Conservation (phyloP, 37 sponge, comb jelly and placozoan genomes). For the Halisarca cf. caerulea region DNA sequence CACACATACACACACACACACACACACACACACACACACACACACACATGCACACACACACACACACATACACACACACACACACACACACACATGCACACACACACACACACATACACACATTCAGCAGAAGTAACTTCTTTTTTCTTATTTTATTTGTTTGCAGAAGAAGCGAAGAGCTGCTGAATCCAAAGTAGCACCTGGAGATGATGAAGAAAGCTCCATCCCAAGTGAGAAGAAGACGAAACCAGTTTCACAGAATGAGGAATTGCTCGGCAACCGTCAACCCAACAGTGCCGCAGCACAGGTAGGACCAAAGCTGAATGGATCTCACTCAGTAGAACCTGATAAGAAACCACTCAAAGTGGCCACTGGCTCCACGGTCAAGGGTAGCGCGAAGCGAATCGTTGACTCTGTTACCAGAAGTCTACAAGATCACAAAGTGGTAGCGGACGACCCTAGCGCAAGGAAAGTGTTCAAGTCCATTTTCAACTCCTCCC, state of each 20-base stretch:
- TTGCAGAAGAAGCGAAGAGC: slow-evolving; percentile 16
- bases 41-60: no score
- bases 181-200: background rate
- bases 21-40: no score
- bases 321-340: background rate
- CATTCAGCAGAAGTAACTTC: no score
- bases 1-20: no score
- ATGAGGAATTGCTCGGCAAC: background rate
- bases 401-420: background rate
- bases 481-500: slow-evolving; percentile 79
- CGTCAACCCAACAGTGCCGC: background rate
- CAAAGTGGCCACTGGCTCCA: background rate
- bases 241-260: background rate
- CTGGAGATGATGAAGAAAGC: background rate
- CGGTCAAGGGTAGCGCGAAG: background rate
- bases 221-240: slow-evolving; percentile 8
- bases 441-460: slow-evolving; percentile 37
- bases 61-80: no score
- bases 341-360: slow-evolving; percentile 11
- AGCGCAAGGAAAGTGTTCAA: slow-evolving; percentile 69
- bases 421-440: background rate
- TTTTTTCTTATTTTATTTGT: background rate
- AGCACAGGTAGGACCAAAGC: background rate
- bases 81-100: background rate
- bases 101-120: background rate